These are phyloP conservation scores for Mythimna pallens DNA, from an alignment of 2,888 invertebrate species.

Conservation along the genomic window DNA sequence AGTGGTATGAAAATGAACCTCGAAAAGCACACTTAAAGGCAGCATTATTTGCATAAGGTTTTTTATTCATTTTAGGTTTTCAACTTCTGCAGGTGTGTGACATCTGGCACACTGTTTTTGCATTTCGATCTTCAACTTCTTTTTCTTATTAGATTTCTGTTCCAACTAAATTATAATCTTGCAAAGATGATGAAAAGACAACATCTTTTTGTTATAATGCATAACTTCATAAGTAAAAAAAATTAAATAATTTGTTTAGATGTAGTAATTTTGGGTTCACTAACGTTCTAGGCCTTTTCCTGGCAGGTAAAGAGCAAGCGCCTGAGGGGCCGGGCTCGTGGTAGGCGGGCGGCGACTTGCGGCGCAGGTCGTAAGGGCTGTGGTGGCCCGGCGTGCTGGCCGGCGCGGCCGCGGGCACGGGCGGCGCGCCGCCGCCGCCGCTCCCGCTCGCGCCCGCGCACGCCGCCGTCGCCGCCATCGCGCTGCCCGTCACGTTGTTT, in stretches of 20 bases:
- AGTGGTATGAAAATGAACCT: too few species aligned
- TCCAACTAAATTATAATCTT: not conserved
- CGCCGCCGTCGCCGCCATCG: constrained; percentile 88
- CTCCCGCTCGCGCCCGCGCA: constrained; percentile 89
- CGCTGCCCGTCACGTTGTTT: constrained; percentile 91
- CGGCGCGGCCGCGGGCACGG: constrained; percentile 89
- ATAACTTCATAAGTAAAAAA: too few species aligned
- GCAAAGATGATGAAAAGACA: not conserved
- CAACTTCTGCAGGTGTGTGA: constrained; percentile 32
- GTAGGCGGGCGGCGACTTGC: constrained; percentile 95
- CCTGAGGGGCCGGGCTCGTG: constrained; percentile 93
- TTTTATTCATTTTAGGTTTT: not conserved
- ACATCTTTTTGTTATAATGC: not conserved
- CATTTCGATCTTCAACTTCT: not conserved
- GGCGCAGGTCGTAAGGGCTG: constrained; percentile 96
- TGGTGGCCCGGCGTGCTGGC: constrained; percentile 95
- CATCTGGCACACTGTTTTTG: not conserved
- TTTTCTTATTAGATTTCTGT: not conserved
- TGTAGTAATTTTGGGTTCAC: constrained; percentile 57
- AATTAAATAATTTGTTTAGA: not conserved
- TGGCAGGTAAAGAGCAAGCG: constrained; percentile 94
- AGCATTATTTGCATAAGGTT: not conserved
- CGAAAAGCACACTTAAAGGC: not conserved
- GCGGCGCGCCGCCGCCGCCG: constrained; percentile 89
- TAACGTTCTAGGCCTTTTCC: constrained; percentile 95